These are phyloP conservation scores for Abramis brama DNA, from an alignment of 2,113 vertebrate genomes.

Conservation along the genomic window DNA sequence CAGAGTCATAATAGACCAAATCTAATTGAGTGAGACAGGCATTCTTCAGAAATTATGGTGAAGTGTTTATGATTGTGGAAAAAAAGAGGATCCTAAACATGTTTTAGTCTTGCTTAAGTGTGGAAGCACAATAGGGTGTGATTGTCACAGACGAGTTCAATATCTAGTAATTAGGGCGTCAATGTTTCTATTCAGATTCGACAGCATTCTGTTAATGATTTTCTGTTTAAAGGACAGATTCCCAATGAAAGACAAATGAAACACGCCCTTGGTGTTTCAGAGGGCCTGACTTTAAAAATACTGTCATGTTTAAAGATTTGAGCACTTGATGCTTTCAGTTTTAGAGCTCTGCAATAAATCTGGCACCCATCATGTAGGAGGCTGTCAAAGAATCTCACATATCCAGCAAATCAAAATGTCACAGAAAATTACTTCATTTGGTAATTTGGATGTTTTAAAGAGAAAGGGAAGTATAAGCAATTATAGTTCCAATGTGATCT, in stretches of 20 bases:
- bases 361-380: conserved; percentile 28
- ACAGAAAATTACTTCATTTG: not conserved
- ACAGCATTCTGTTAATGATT: not conserved
- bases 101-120: not conserved
- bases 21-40: not conserved
- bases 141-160: not conserved
- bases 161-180: conserved; percentile 1
- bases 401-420: conserved; percentile 45
- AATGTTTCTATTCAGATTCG: conserved; percentile 11
- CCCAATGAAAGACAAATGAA: conserved; percentile 3
- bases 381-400: conserved; percentile 35
- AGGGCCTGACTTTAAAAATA: conserved; percentile 7
- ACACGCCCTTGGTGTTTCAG: not conserved
- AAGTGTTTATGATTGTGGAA: not conserved
- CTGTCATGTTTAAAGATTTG: not conserved
- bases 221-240: not conserved
- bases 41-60: not conserved
- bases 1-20: not conserved
- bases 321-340: conserved; percentile 14
- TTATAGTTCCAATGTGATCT: not conserved
- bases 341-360: conserved; percentile 10
- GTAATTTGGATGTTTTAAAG: conserved; percentile 18
- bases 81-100: conserved; percentile 1
- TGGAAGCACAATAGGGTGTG: conserved; percentile 5
- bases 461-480: not conserved